phyloP scores from a whole-genome alignment of 1,140 invertebrate genomes.

The Apis dorsata region DNA sequence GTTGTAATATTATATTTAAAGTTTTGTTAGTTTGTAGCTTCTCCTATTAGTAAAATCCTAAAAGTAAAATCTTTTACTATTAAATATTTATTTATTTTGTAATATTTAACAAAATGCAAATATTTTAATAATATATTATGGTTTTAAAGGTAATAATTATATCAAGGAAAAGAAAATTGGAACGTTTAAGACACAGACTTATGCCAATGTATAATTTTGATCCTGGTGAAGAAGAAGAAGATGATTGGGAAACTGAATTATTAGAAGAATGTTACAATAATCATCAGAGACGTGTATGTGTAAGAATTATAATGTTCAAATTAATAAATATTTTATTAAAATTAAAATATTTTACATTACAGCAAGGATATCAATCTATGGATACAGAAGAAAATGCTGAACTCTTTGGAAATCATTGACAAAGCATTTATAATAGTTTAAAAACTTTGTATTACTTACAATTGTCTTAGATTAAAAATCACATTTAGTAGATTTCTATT shows the following conservation, averaged over 20 bases:
- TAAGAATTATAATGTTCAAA: neutral
- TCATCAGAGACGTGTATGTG: constrained; percentile 76
- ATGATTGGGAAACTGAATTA: constrained; percentile 84
- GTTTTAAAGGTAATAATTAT: constrained; percentile 78
- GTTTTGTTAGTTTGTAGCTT: constrained; percentile 13
- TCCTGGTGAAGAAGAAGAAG: constrained; percentile 82
- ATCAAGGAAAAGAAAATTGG: constrained; percentile 80
- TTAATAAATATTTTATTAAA: constrained; percentile 33
- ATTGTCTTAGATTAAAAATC: constrained; percentile 22
- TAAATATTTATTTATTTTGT: neutral
- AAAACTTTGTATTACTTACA: constrained; percentile 46
- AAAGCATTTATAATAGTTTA: constrained; percentile 25
- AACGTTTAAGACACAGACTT: constrained; percentile 82
- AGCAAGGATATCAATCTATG: constrained; percentile 78
- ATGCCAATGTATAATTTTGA: constrained; percentile 87
- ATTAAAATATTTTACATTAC: constrained; percentile 67
- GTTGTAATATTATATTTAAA: constrained; percentile 22
- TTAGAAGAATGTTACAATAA: constrained; percentile 76
- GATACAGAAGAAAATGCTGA: constrained; percentile 76
- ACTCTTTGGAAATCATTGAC: constrained; percentile 71
- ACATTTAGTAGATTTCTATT: constrained; percentile 54
- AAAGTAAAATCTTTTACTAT: constrained; percentile 30
- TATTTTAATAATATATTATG: constrained; percentile 20
- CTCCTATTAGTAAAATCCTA: neutral
- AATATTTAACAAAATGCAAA: neutral